Evolutionary conservation across 2,888 invertebrate genomes (phyloP).

Genomic region (Euzetes globulus): DNA sequence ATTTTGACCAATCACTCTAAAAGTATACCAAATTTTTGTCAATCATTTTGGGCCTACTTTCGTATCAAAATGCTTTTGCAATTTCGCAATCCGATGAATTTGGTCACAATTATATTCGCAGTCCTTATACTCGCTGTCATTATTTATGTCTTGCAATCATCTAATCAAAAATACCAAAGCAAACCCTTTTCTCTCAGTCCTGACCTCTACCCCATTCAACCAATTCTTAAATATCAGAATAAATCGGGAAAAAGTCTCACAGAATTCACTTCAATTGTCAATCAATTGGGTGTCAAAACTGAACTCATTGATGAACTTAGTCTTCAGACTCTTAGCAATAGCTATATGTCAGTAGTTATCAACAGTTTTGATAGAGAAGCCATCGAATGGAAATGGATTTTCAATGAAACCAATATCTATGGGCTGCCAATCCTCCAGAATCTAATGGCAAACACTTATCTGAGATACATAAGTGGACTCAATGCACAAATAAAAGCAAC

Average conservation of each 20-base stretch:
- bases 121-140: not conserved
- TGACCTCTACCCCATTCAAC: not conserved
- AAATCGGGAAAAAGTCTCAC: not conserved
- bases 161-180: not conserved
- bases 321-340: not conserved
- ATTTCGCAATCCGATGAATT: not conserved
- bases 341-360: not conserved
- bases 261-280: not conserved
- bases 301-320: not conserved
- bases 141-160: not conserved
- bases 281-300: not conserved
- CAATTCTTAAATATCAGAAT: no score
- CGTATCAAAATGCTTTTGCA: not conserved
- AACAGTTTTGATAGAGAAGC: not conserved
- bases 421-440: constrained; percentile 67
- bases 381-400: not conserved
- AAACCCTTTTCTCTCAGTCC: not conserved
- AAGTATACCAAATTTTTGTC: not conserved
- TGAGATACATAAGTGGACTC: no score
- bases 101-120: not conserved
- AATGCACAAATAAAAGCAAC: no score
- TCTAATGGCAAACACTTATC: constrained; percentile 60
- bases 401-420: constrained; percentile 69
- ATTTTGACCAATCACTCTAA: not conserved
- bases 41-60: not conserved